phyloP scores from a whole-genome alignment of 2,113 vertebrate genomes.

The Myxocyprinus asiaticus region DNA sequence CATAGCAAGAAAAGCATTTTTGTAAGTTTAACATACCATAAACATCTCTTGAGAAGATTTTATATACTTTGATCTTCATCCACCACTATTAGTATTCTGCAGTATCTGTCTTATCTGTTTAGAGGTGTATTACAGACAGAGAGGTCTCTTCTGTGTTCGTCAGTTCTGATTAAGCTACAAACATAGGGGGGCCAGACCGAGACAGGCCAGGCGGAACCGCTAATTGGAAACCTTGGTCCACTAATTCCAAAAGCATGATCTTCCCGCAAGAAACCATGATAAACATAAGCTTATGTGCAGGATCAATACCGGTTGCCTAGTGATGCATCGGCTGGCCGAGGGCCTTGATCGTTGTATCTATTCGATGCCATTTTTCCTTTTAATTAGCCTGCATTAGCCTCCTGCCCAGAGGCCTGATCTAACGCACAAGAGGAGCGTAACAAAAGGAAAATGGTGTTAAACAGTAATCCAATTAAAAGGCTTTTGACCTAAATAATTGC shows the following conservation, averaged over 20 bases:
- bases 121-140: background rate
- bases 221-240: conserved; percentile 50
- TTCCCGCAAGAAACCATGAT: conserved; percentile 40
- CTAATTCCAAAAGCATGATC: conserved; percentile 60
- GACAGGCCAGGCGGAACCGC: conserved; percentile 31
- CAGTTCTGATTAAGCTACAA: conserved; percentile 40
- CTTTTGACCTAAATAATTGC: conserved; percentile 19
- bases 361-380: conserved; percentile 46
- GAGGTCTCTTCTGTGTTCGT: background rate
- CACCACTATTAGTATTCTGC: background rate
- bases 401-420: conserved; percentile 43
- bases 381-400: conserved; percentile 59
- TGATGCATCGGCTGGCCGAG: conserved; percentile 40
- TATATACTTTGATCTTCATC: background rate
- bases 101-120: conserved; percentile 5
- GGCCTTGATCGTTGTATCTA: conserved; percentile 29
- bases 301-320: conserved; percentile 50
- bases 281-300: conserved; percentile 41
- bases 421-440: conserved; percentile 15
- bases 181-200: conserved; percentile 6
- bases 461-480: conserved; percentile 62
- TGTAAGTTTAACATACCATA: background rate
- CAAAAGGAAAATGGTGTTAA: conserved; percentile 34
- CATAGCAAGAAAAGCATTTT: background rate
- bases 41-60: background rate